These are phyloP conservation scores for Vimba vimba DNA, from an alignment of 2,113 vertebrate species.

Conservation along the genomic window DNA sequence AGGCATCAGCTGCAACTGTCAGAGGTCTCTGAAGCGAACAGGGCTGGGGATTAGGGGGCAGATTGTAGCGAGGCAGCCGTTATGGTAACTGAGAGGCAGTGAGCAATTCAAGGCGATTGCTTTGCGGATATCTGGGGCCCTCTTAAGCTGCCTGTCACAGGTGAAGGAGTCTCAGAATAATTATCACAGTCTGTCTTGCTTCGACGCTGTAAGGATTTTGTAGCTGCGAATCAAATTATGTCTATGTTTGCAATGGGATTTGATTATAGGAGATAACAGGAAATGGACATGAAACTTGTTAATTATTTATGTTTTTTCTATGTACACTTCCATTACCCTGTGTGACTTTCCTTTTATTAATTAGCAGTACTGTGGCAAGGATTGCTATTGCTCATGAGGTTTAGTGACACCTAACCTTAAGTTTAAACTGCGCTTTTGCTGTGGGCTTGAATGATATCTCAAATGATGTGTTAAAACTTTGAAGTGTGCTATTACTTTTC, in stretches of 20 bases:
- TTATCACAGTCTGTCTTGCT: conserved; percentile 59
- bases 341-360: not conserved
- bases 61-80: conserved; percentile 8
- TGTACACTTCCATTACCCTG: not conserved
- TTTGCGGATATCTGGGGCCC: conserved; percentile 61
- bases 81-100: conserved; percentile 37
- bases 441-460: too few relatives aligned
- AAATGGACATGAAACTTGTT: not conserved
- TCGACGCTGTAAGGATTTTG: conserved; percentile 32
- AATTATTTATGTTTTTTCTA: not conserved
- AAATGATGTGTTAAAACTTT: too few relatives aligned
- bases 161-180: conserved; percentile 74
- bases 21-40: conserved; percentile 35
- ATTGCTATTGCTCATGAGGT: not conserved
- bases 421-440: not conserved
- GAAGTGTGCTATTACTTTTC: not conserved
- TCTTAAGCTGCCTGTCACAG: conserved; percentile 74
- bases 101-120: conserved; percentile 66
- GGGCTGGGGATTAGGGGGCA: not conserved
- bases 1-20: not conserved
- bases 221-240: conserved; percentile 47
- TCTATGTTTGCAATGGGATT: conserved; percentile 49
- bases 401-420: not conserved
- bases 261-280: conserved; percentile 51
- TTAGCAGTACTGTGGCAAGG: not conserved